Base-by-base conservation (phyloP, 2,888 invertebrate genomes). In the Xestia rhomboidea region DNA sequence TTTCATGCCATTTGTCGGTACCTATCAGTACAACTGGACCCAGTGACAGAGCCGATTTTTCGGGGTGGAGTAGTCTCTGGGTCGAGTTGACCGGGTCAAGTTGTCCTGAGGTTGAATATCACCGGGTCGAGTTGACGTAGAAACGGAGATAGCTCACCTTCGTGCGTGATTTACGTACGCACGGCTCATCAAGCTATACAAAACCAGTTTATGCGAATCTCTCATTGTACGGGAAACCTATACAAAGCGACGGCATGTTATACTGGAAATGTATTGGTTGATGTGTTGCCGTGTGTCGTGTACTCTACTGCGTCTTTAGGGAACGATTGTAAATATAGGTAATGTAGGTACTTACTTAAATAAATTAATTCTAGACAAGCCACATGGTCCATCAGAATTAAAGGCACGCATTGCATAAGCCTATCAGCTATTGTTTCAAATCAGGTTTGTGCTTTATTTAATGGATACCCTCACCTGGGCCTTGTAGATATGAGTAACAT, bases 361-460 rank as follows among this genome's bases (percentile, higher is more conserved):
- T 27, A 11, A 76, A 76, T 76, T 38, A 64, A 76, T 76, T 54
- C 51, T 46, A 64, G 54, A 30, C 34, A 8, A 76, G 44, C 27
- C 24, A 18, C 27, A 34, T 62, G 2, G n/a, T 24, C 10, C 34
- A 77, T 77, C 18, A 63, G 18, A 79, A 79, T 77, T 66, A 46
- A 24, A 66, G 46, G 64, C 30, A 60, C 63, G 64, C n/a, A 66
- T 41, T 24, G 30, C 34, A 64, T 18, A 49, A 18, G 27, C 24
- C 34, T 57, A 21, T 38, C 27, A 21, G 38, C 44, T 51, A 34
- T 41, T 41, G 41, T 44, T 13, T 66, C 41, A 30, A 68, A 68
- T 73, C 30, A 6, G 30, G 24, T 63, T 54, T 49, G 41, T 62
- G 62, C 15, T 79, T 70, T 64, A 49, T 69, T 49, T 66, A 49